A percentile compares a stretch with the other conserved stretches of the same genome.
These are phyloP conservation scores for Danio jaintianensis DNA, from an alignment of 2,797 vertebrate genomes.

Conservation along the genomic window DNA sequence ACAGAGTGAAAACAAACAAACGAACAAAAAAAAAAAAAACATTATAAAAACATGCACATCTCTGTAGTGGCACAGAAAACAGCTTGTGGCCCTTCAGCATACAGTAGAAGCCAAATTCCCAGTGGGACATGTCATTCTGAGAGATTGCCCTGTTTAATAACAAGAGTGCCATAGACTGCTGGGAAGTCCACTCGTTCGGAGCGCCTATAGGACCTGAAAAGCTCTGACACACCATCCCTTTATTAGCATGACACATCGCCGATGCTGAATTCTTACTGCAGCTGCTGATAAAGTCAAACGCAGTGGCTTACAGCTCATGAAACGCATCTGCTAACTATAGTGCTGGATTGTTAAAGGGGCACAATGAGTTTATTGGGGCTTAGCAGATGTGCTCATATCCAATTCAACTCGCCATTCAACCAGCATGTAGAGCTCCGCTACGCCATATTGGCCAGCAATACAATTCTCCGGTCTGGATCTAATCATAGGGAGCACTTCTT, in stretches of 20 bases:
- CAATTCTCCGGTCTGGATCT: slow-evolving; percentile 28
- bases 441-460: slow-evolving; percentile 41
- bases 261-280: slow-evolving; percentile 11
- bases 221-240: slow-evolving; percentile 51
- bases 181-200: slow-evolving; percentile 56
- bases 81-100: slow-evolving; percentile 36
- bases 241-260: slow-evolving; percentile 57
- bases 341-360: slow-evolving; percentile 34
- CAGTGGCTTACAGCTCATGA: slow-evolving; percentile 6
- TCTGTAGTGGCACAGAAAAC: slow-evolving; percentile 23
- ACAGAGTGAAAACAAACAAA: background rate
- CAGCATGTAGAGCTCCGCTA: slow-evolving; percentile 39
- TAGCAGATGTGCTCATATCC: slow-evolving; percentile 52
- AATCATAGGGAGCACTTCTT: slow-evolving; percentile 43
- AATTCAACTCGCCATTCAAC: slow-evolving; percentile 51
- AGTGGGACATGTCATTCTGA: slow-evolving; percentile 63
- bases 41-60: background rate
- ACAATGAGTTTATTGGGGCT: slow-evolving; percentile 59
- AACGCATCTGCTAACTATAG: slow-evolving; percentile 42
- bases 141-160: slow-evolving; percentile 72
- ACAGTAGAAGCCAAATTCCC: slow-evolving; percentile 56
- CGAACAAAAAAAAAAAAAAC: no score
- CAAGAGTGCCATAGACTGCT: slow-evolving; percentile 63
- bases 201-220: slow-evolving; percentile 51
- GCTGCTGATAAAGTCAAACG: slow-evolving; percentile 49